A percentile compares a stretch with the other conserved stretches of the same genome.
Conservation (phyloP, 2,113 vertebrate genomes). For the Glaucomys volans region DNA sequence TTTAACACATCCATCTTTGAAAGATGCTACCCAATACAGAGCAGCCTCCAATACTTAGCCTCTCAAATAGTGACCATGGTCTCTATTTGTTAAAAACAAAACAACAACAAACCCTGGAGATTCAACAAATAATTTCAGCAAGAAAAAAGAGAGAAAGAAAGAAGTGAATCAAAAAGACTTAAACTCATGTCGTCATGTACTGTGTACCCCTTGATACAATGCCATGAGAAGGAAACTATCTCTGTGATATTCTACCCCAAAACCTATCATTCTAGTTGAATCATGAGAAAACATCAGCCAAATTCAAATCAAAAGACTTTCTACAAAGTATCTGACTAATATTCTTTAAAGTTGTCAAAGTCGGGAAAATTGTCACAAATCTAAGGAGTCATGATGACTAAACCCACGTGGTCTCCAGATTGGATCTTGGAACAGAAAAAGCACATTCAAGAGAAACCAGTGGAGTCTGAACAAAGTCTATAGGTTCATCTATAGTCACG, state of each 20-base stretch:
- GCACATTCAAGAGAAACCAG: background rate
- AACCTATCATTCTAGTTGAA: background rate
- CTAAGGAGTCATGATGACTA: background rate
- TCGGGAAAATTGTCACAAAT: background rate
- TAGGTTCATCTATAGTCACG: background rate
- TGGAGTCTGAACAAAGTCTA: slow-evolving; percentile 29
- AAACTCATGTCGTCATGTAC: background rate
- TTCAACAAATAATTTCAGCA: background rate
- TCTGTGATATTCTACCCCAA: background rate
- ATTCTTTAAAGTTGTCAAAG: background rate
- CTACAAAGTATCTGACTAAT: background rate
- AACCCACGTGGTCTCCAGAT: background rate
- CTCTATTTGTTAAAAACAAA: background rate
- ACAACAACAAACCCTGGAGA: background rate
- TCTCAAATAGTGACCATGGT: background rate
- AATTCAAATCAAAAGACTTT: background rate
- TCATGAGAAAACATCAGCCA: background rate
- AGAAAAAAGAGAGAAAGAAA: background rate
- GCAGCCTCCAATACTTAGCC: background rate
- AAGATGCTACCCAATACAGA: background rate
- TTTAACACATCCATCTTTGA: background rate
- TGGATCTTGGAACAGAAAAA: background rate
- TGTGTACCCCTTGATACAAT: background rate
- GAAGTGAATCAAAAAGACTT: background rate
- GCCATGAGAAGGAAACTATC: background rate